Percentiles rank a stretch among this genome's conserved stretches.
Conservation (phyloP, 2,888 invertebrate genomes). For the Graphium colonna region DNA sequence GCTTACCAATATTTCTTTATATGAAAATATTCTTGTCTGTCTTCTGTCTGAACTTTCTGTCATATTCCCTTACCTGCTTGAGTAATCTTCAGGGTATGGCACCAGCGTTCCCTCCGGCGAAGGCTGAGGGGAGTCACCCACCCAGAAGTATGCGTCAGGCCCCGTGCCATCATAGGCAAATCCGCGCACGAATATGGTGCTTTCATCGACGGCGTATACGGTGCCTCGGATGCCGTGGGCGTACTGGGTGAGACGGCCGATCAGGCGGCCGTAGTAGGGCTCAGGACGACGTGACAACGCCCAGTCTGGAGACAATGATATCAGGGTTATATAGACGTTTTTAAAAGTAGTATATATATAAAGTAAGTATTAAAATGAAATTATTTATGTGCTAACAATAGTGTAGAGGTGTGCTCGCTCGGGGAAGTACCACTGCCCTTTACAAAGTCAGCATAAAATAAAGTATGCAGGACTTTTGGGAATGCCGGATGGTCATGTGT, state of each 20-base stretch:
- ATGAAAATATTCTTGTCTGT: too few relatives aligned
- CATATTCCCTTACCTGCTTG: constrained; percentile 89
- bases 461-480: too few relatives aligned
- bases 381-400: too few relatives aligned
- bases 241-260: constrained; percentile 86
- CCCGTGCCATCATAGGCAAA: constrained; percentile 94
- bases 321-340: not conserved
- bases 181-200: constrained; percentile 90
- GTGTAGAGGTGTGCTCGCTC: too few relatives aligned
- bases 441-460: too few relatives aligned
- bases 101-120: constrained; percentile 91
- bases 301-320: constrained; percentile 37
- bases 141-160: constrained; percentile 95
- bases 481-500: too few relatives aligned
- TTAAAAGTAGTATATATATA: too few relatives aligned
- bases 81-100: constrained; percentile 92
- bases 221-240: constrained; percentile 90
- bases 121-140: constrained; percentile 89
- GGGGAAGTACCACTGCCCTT: too few relatives aligned
- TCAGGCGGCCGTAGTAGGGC: constrained; percentile 88
- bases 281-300: constrained; percentile 54
- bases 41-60: too few relatives aligned
- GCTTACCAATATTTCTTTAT: too few relatives aligned
- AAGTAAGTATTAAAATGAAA: too few relatives aligned
- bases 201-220: constrained; percentile 93